Conservation (phyloP, 2,113 vertebrate genomes). For the Peromyscus polionotus region DNA sequence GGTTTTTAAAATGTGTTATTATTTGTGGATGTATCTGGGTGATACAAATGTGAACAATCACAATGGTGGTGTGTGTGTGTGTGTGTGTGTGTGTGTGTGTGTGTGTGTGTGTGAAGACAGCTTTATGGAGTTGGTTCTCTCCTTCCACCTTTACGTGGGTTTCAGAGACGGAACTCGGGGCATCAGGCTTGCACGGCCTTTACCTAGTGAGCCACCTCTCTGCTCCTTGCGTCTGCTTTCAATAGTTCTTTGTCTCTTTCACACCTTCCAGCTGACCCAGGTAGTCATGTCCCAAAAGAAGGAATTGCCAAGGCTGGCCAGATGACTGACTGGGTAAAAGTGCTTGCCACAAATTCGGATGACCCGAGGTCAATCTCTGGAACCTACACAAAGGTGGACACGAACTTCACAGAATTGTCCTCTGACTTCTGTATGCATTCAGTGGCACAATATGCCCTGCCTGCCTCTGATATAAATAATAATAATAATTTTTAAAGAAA, state of each 20-base stretch:
- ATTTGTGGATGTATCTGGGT: not conserved
- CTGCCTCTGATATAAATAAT: too few species aligned
- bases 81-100: not conserved
- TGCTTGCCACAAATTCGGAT: not conserved
- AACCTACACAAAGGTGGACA: not conserved
- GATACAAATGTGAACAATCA: not conserved
- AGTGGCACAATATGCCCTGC: not conserved
- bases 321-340: not conserved
- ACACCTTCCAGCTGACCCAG: conserved; percentile 19
- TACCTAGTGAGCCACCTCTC: too few species aligned
- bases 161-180: too few species aligned
- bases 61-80: not conserved
- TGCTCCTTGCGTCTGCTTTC: not conserved
- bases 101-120: not conserved
- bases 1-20: not conserved
- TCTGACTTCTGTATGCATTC: not conserved
- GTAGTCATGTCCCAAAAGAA: conserved; percentile 31
- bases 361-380: not conserved
- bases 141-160: too few species aligned
- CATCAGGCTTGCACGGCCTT: not conserved
- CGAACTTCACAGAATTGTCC: not conserved
- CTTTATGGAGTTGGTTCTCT: not conserved
- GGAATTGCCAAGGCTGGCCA: not conserved
- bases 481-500: not conserved
- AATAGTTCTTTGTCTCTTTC: conserved; percentile 15